These are phyloP conservation scores for Ectobius pallidus DNA, from an alignment of 2,888 invertebrate genomes.

Conservation along the genomic window DNA sequence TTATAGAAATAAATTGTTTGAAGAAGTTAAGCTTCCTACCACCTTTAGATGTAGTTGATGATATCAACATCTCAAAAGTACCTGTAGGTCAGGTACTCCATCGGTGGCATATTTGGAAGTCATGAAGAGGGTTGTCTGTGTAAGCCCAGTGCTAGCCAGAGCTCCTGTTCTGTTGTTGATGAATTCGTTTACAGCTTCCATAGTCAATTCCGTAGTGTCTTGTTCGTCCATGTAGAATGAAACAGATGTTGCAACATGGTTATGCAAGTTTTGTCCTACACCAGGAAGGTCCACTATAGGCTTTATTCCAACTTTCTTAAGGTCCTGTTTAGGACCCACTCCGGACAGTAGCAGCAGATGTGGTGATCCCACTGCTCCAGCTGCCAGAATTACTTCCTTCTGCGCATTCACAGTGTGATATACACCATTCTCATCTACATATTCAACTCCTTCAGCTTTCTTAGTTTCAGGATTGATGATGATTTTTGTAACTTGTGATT, in stretches of 20 bases:
- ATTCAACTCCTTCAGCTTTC: conserved; percentile 55
- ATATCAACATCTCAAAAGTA: too few relatives aligned
- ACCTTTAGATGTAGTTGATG: too few relatives aligned
- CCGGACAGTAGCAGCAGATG: conserved; percentile 91
- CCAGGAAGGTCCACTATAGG: conserved; percentile 66
- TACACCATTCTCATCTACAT: conserved; percentile 52
- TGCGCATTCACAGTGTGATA: conserved; percentile 61
- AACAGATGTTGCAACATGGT: conserved; percentile 67
- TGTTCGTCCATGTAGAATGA: conserved; percentile 58
- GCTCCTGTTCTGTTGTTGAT: conserved; percentile 65
- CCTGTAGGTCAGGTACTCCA: conserved; percentile 69
- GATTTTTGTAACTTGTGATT: conserved; percentile 56
- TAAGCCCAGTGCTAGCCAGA: conserved; percentile 68
- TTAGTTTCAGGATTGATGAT: conserved; percentile 58
- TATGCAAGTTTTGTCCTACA: conserved; percentile 70
- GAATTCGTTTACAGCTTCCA: conserved; percentile 62
- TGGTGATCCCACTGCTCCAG: conserved; percentile 87
- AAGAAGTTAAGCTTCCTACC: too few relatives aligned
- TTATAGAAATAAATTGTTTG: too few relatives aligned
- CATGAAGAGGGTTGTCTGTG: conserved; percentile 69
- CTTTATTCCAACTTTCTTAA: conserved; percentile 62
- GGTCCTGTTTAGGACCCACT: conserved; percentile 58
- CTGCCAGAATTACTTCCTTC: conserved; percentile 84
- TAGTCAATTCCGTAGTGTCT: conserved; percentile 47
- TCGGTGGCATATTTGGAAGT: conserved; percentile 64